Evolutionary conservation across 2,888 invertebrate species (phyloP).

Genomic region (Amphipyra tragopoginis): DNA sequence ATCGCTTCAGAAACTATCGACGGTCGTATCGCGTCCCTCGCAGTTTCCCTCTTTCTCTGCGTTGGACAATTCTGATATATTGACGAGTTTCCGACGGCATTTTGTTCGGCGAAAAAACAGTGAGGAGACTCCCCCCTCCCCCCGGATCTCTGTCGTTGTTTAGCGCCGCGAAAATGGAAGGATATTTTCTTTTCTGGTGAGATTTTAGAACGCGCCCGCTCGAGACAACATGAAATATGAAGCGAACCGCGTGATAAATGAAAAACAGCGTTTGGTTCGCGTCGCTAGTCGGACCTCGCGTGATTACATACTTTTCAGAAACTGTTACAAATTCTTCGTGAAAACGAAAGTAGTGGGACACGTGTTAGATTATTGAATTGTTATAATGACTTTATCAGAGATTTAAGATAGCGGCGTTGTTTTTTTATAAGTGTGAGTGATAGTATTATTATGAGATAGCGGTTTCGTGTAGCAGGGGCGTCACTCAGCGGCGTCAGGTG

Average conservation of each 20-base stretch:
- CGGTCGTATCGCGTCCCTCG: conserved; percentile 59
- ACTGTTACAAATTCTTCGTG: conserved; percentile 39
- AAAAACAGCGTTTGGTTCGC: conserved; percentile 52
- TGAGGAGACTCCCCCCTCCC: conserved; percentile 49
- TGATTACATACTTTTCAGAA: conserved; percentile 60
- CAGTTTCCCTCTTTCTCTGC: conserved; percentile 60
- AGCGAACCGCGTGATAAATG: conserved; percentile 65
- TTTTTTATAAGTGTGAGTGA: conserved; percentile 32
- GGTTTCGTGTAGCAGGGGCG: conserved; percentile 14
- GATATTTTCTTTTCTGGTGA: conserved; percentile 62
- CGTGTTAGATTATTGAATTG: conserved; percentile 51
- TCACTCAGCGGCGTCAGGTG: conserved; percentile 51
- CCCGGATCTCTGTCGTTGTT: conserved; percentile 63
- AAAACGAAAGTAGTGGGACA: conserved; percentile 56
- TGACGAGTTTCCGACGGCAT: conserved; percentile 71
- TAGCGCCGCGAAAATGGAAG: conserved; percentile 63
- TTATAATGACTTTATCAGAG: conserved; percentile 47
- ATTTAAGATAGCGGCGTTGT: conserved; percentile 35
- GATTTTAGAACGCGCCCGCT: conserved; percentile 62
- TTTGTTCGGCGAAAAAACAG: conserved; percentile 67
- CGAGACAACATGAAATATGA: conserved; percentile 67
- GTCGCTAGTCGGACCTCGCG: conserved; percentile 51
- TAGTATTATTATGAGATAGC: conserved; percentile 29
- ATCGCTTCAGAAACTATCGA: conserved; percentile 70
- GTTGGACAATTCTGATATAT: conserved; percentile 74